Evolutionary conservation across 2,113 vertebrate genomes (phyloP), one percentile per base, ranked within the genome.

Genomic region (Ariopsis seemanni): DNA sequence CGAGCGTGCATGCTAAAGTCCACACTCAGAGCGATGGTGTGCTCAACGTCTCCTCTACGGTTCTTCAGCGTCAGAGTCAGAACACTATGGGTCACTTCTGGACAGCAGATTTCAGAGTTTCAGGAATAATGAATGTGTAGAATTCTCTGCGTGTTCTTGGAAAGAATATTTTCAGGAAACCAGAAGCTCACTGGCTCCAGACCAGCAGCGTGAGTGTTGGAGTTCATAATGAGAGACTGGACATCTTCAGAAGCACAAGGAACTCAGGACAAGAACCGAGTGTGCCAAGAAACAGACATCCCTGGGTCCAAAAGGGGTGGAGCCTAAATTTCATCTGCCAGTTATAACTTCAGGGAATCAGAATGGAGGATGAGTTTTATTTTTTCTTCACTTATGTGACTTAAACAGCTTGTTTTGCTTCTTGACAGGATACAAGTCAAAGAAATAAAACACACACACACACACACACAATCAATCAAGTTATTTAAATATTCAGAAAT

Each of bases 191-290:
- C 52, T 57, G 53, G 52, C 77, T 57, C n/a, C 25, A 15, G 50
- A 78, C 25, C 52, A 79, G 20, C 50, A 78, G 55, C 27, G 4
- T 58, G 18, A 80, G 78, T 5, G 8, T 30, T 30, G 78, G 2
- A 80, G n/a, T 57, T 60, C 4, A 0, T 81, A 81, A 81, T 81
- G 79, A 81, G 17, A 81, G 55, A 62, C 79, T 57, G 79, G 30
- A 81, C 79, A 57, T 80, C 53, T 15, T 58, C 53, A 58, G n/a
- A 9, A 80, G 9, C 18, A 20, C 18, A 10, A 60, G 27, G 10
- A 81, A 20, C 12, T 60, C 79, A 6, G 79, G 30, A 60, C 79
- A 62, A 81, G 55, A 11, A 20, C n/a, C 1, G 5, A 81, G 5
- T 58, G 2, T 20, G 15, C 78, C 17, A 60, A 81, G 55, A 12